Percentiles rank a stretch among this genome's conserved stretches.
Conservation (phyloP, 2,888 invertebrate genomes). For the Lydus trimaculatus region DNA sequence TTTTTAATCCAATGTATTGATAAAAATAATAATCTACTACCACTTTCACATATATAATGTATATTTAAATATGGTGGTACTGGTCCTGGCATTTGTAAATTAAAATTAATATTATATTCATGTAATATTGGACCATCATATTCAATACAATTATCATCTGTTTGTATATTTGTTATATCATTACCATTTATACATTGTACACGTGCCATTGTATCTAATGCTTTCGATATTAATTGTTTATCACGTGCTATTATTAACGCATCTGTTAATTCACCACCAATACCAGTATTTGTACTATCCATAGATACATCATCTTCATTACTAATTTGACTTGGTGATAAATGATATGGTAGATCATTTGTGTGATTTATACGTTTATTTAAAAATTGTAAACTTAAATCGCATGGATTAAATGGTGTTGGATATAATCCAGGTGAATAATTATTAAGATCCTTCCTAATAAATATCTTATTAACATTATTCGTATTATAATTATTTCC, state of each 20-base stretch:
- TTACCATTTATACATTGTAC: constrained; percentile 57
- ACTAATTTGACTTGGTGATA: constrained; percentile 61
- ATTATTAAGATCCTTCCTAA: constrained; percentile 60
- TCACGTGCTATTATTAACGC: constrained; percentile 70
- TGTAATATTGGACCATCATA: constrained; percentile 71
- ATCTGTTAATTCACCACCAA: constrained; percentile 64
- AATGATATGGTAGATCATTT: constrained; percentile 52
- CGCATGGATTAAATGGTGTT: constrained; percentile 55
- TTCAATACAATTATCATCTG: constrained; percentile 55
- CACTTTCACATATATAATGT: constrained; percentile 95
- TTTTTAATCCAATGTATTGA: constrained; percentile 90
- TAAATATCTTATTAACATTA: constrained; percentile 60
- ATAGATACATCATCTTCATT: constrained; percentile 66
- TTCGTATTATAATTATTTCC: constrained; percentile 50
- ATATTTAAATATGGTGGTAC: constrained; percentile 90
- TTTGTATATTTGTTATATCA: constrained; percentile 49
- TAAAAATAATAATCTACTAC: constrained; percentile 88
- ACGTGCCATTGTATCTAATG: constrained; percentile 73
- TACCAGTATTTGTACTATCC: constrained; percentile 63
- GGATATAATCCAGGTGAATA: constrained; percentile 51
- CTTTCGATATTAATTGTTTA: constrained; percentile 69
- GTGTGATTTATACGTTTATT: constrained; percentile 51
- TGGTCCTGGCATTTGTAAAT: constrained; percentile 77
- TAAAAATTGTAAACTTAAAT: constrained; percentile 55
- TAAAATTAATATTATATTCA: constrained; percentile 75